These are phyloP conservation scores for Megamerina dolium DNA, from an alignment of 2,888 invertebrate genomes.

Conservation along the genomic window DNA sequence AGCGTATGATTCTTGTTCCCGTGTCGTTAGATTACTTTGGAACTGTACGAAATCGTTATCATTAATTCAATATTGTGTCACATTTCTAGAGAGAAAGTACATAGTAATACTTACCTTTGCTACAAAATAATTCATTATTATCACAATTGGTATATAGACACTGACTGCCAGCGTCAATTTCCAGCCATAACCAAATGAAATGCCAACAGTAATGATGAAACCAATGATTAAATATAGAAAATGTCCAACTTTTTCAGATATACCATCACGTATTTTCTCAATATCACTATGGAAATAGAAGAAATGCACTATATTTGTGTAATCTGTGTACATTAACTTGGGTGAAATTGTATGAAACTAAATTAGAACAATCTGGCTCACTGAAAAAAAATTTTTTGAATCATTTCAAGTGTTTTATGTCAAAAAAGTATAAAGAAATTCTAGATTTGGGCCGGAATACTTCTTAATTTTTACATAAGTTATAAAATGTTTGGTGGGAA, in stretches of 20 bases:
- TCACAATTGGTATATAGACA: slow-evolving; percentile 71
- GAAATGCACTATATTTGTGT: not conserved
- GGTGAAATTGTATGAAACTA: no score
- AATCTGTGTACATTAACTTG: no score
- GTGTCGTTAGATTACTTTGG: slow-evolving; percentile 61
- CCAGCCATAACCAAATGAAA: slow-evolving; percentile 80
- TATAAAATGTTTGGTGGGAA: no score
- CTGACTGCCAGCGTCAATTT: slow-evolving; percentile 76
- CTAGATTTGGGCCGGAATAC: no score
- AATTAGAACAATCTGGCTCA: no score
- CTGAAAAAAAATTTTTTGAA: no score
- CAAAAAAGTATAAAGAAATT: no score
- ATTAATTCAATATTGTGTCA: not conserved
- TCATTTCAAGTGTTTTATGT: no score
- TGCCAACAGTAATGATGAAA: slow-evolving; percentile 56
- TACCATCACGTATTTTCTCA: slow-evolving; percentile 75
- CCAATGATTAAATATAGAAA: slow-evolving; percentile 56
- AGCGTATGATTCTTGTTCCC: slow-evolving; percentile 67
- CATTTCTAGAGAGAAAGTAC: not conserved
- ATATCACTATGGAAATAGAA: slow-evolving; percentile 56
- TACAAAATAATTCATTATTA: slow-evolving; percentile 67
- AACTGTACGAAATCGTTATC: slow-evolving; percentile 45
- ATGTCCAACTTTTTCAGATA: slow-evolving; percentile 77
- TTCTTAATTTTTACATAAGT: no score
- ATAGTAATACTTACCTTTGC: slow-evolving; percentile 57